Evolutionary conservation across 1,140 invertebrate genomes (phyloP).

Genomic region (Delia radicum): DNA sequence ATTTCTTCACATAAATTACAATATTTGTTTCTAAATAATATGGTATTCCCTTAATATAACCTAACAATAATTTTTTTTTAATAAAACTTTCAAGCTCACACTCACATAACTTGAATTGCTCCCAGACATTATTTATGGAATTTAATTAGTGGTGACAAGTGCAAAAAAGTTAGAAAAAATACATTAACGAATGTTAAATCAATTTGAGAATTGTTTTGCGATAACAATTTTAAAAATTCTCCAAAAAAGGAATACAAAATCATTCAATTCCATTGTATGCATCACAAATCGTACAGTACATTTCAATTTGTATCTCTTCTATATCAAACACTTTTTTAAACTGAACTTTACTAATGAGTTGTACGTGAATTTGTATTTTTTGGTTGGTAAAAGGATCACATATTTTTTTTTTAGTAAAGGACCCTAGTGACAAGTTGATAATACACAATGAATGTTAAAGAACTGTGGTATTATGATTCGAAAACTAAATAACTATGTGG

Average conservation of each 20-base stretch:
- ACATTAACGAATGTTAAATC: not conserved
- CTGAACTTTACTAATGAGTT: not conserved
- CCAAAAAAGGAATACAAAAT: not conserved
- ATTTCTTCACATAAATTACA: too few relatives aligned
- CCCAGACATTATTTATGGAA: not conserved
- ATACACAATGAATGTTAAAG: not conserved
- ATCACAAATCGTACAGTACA: not conserved
- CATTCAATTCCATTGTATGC: not conserved
- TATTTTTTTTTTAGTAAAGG: not conserved
- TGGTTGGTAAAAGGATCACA: not conserved
- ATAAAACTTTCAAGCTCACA: not conserved
- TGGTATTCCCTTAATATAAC: too few relatives aligned
- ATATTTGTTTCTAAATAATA: too few relatives aligned
- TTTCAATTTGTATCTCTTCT: not conserved
- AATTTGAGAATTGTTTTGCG: not conserved
- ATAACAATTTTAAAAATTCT: not conserved
- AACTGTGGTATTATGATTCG: not conserved
- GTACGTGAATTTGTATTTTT: not conserved
- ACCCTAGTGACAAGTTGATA: not conserved
- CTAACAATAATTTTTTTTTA: not conserved
- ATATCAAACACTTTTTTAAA: not conserved
- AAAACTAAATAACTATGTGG: not conserved
- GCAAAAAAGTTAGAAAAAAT: not conserved
- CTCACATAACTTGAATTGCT: not conserved
- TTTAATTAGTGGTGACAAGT: conserved; percentile 18